Base-by-base conservation (phyloP, 2,113 vertebrate species). In the Alouatta palliata region DNA sequence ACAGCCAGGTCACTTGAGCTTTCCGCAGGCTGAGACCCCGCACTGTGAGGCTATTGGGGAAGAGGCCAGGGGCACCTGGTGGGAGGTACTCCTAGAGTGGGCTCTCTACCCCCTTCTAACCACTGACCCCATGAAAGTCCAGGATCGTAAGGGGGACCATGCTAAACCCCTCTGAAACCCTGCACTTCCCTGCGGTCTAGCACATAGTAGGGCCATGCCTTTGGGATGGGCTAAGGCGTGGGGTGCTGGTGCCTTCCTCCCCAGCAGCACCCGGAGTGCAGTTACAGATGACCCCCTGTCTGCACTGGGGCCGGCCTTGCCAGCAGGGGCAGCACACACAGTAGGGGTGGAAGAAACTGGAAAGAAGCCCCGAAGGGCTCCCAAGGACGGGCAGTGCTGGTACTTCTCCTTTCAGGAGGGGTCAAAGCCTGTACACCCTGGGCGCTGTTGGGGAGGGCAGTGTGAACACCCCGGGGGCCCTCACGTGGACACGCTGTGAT, bases 131-230 rank as follows among this genome's bases (percentile, higher is more conserved):
- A 7, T 2, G 2, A 71, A 94, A 58, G 45, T 3, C 3, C 0
- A n/a, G 25, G 58, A 45, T 35, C 32, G 10, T 68, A 76, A 40
- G 16, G 40, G 2, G 4, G 61, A 43, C 52, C 17, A n/a, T 1
- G 13, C 61, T 61, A 1, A 16, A 2, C 3, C 37, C 47, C 30
- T 9, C 19, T 2, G 37, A 5, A 32, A 6, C 61, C 61, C 16
- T 4, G 0, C 0, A 3, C 30, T 84, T 23, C 16, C 45, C 19
- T 49, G 47, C 5, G 0, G 0, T 14, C 3, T 9, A 0, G 21
- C 68, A 52, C 43, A 35, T 8, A 20, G 61, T 4, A 43, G 73
- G 11, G 23, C n/a, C 30, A 14, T 21, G 5, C 43, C 61, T 49
- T 11, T 27, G 45, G 77, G 49, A 17, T 54, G 49, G 40, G 30